A percentile compares a stretch with the other conserved stretches of the same genome.
Conservation (phyloP, 2,888 invertebrate genomes). For the Stenotaenia linearis region DNA sequence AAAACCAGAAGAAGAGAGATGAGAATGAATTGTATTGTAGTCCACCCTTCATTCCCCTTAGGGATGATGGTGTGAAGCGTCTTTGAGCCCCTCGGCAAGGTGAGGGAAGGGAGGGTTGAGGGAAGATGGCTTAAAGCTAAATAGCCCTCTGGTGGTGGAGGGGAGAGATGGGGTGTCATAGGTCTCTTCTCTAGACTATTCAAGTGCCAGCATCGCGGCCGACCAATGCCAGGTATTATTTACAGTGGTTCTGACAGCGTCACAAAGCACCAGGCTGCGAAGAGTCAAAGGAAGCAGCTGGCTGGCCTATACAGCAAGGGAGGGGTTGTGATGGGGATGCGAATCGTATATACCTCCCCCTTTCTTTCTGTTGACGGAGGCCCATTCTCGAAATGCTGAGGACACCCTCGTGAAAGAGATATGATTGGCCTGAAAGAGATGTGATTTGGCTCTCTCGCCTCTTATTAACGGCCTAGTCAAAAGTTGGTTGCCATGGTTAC, state of each 20-base stretch:
- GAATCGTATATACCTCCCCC: constrained; percentile 2
- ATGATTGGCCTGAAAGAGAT: neutral
- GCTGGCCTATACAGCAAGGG: neutral
- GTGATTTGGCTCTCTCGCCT: neutral
- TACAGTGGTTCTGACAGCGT: constrained; percentile 26
- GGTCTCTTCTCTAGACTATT: constrained; percentile 26
- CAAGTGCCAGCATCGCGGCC: constrained; percentile 26
- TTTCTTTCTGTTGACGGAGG: neutral
- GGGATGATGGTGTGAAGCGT: constrained; percentile 17
- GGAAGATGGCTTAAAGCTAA: constrained; percentile 20
- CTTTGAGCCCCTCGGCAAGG: neutral
- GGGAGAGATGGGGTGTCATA: constrained; percentile 24
- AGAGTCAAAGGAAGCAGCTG: constrained; percentile 26
- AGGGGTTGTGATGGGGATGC: neutral
- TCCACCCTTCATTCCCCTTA: constrained; percentile 19
- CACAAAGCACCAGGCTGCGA: constrained; percentile 18
- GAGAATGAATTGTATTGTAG: constrained; percentile 26
- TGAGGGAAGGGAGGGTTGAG: neutral
- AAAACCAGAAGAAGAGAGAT: constrained; percentile 26
- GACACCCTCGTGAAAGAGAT: constrained; percentile 7
- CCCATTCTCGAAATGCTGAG: constrained; percentile 5
- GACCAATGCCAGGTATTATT: constrained; percentile 26
- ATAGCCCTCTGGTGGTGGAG: constrained; percentile 26
- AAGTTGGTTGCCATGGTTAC: neutral
- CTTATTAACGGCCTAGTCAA: neutral